These are phyloP conservation scores for Sialis lutaria DNA, from an alignment of 2,888 invertebrate species.

Conservation along the genomic window DNA sequence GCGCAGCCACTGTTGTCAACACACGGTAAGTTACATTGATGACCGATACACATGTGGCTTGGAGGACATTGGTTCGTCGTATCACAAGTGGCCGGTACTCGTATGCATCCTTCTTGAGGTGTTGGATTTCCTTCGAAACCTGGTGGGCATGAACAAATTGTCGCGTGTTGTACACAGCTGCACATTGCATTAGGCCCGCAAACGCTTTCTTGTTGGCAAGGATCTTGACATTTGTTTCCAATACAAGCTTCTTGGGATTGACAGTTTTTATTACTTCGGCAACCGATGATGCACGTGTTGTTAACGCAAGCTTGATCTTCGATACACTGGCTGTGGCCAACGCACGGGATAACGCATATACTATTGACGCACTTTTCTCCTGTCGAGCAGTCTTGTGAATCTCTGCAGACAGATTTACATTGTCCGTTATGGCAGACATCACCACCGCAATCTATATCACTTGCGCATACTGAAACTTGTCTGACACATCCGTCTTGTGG, in stretches of 20 bases:
- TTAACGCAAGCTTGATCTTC: constrained; percentile 62
- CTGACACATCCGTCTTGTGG: constrained; percentile 56
- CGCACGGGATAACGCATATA: constrained; percentile 64
- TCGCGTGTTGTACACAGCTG: constrained; percentile 52
- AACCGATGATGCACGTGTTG: constrained; percentile 67
- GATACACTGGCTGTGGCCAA: constrained; percentile 65
- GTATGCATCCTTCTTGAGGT: constrained; percentile 75
- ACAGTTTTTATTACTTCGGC: constrained; percentile 71
- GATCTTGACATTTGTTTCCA: constrained; percentile 69
- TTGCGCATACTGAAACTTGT: constrained; percentile 41
- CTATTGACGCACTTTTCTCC: constrained; percentile 66
- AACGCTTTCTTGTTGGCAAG: constrained; percentile 54
- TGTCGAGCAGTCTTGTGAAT: constrained; percentile 55
- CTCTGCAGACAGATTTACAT: constrained; percentile 66
- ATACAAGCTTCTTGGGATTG: constrained; percentile 59
- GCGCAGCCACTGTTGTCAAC: constrained; percentile 57
- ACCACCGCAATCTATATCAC: constrained; percentile 60
- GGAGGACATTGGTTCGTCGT: constrained; percentile 54
- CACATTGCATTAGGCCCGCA: constrained; percentile 79
- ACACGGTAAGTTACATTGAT: constrained; percentile 65
- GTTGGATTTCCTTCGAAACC: constrained; percentile 78
- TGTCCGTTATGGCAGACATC: constrained; percentile 68
- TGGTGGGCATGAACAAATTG: constrained; percentile 62
- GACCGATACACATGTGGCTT: constrained; percentile 60
- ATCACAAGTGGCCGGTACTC: constrained; percentile 55